phyloP scores from a whole-genome alignment of 2,113 vertebrate genomes.

The Bucco capensis region DNA sequence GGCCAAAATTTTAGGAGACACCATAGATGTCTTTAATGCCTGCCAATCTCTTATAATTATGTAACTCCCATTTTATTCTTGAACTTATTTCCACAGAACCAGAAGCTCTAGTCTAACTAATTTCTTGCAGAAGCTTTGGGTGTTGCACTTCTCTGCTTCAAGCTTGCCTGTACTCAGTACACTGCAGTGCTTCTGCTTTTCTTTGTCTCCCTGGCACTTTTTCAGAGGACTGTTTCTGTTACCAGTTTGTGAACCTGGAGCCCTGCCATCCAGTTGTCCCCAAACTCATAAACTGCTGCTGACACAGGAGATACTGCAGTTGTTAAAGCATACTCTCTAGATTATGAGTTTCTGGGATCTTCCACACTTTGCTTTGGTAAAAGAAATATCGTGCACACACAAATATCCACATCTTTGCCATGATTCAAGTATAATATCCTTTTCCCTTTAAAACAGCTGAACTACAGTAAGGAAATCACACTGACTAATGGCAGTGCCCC shows the following conservation, averaged over 20 bases:
- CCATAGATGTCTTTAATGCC: neutral
- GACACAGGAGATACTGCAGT: neutral
- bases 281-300: neutral
- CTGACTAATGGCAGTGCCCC: neutral
- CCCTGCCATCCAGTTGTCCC: neutral
- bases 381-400: neutral
- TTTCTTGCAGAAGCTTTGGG: neutral
- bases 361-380: neutral
- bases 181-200: neutral
- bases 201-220: neutral
- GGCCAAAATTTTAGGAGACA: neutral
- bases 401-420: neutral
- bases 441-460: neutral
- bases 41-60: neutral
- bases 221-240: neutral
- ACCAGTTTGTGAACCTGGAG: neutral
- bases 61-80: neutral
- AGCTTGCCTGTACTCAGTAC: neutral
- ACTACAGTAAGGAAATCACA: neutral
- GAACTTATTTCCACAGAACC: neutral
- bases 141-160: neutral
- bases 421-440: neutral
- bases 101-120: slow-evolving; percentile 11
- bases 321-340: neutral
- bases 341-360: neutral